Percentiles rank a stretch among this genome's conserved stretches.
Evolutionary conservation across 1,140 invertebrate species (phyloP).

Genomic region (Pristionchus pacificus): DNA sequence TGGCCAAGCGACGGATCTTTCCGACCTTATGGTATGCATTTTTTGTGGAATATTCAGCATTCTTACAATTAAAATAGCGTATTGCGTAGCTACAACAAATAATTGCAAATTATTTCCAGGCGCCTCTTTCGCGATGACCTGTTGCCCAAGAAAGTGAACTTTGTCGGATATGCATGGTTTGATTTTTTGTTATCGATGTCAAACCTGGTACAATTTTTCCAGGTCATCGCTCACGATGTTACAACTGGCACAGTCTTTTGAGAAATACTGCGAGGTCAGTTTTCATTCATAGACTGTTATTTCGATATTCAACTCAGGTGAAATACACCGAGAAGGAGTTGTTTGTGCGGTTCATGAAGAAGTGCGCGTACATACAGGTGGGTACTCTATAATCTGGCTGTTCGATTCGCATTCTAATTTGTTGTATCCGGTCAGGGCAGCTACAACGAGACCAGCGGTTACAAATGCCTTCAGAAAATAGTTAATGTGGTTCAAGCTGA

Average conservation of each 20-base stretch:
- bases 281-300: not conserved
- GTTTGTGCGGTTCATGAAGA: slow-evolving; percentile 80
- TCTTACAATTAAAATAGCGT: too few relatives aligned
- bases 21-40: slow-evolving; percentile 96
- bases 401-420: too few relatives aligned
- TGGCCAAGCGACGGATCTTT: slow-evolving; percentile 98
- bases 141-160: slow-evolving; percentile 79
- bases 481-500: slow-evolving; percentile 47
- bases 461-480: slow-evolving; percentile 35
- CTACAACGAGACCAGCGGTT: slow-evolving; percentile 53
- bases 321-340: slow-evolving; percentile 68
- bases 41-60: too few relatives aligned
- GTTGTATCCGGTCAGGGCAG: slow-evolving; percentile 32
- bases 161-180: slow-evolving; percentile 86
- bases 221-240: slow-evolving; percentile 73
- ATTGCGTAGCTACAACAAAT: too few relatives aligned
- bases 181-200: not conserved
- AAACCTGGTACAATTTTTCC: not conserved
- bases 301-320: not conserved
- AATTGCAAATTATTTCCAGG: too few relatives aligned
- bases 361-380: slow-evolving; percentile 74
- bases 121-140: slow-evolving; percentile 65
- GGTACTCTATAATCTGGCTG: not conserved
- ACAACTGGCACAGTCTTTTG: slow-evolving; percentile 66
- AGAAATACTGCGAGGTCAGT: slow-evolving; percentile 51